These are phyloP conservation scores for Anhinga anhinga DNA, from an alignment of 2,113 vertebrate genomes.

Conservation along the genomic window DNA sequence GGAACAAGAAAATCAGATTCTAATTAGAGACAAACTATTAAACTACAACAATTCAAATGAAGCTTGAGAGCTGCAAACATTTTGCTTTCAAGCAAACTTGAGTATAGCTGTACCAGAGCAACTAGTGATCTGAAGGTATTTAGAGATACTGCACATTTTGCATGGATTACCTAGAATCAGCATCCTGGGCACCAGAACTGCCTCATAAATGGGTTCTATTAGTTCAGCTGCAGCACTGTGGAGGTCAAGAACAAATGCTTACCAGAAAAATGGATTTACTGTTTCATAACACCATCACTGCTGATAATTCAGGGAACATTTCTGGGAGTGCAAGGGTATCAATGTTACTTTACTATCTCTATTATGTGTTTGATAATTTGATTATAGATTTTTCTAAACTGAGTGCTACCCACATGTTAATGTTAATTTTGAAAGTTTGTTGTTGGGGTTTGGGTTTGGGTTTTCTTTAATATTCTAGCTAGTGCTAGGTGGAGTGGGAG, in stretches of 20 bases:
- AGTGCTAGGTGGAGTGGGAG: background rate
- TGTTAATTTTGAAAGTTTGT: background rate
- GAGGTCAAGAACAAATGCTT: background rate
- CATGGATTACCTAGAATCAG: background rate
- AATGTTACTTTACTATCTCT: background rate
- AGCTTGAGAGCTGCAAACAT: background rate
- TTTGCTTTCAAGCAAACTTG: background rate
- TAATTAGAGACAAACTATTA: background rate
- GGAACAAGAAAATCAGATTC: background rate
- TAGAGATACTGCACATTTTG: background rate
- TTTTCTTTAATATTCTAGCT: background rate
- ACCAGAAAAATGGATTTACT: background rate
- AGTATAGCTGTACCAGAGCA: background rate
- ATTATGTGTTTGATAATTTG: background rate
- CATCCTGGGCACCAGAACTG: background rate
- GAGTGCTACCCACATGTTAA: background rate
- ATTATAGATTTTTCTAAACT: background rate
- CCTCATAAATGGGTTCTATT: background rate
- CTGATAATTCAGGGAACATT: background rate
- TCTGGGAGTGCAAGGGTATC: background rate
- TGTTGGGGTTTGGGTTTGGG: background rate
- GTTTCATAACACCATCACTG: background rate
- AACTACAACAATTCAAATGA: background rate
- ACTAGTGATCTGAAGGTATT: background rate
- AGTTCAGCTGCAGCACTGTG: background rate